Evolutionary conservation across 2,797 vertebrate genomes (phyloP).

Genomic region (Pelodytes ibericus): DNA sequence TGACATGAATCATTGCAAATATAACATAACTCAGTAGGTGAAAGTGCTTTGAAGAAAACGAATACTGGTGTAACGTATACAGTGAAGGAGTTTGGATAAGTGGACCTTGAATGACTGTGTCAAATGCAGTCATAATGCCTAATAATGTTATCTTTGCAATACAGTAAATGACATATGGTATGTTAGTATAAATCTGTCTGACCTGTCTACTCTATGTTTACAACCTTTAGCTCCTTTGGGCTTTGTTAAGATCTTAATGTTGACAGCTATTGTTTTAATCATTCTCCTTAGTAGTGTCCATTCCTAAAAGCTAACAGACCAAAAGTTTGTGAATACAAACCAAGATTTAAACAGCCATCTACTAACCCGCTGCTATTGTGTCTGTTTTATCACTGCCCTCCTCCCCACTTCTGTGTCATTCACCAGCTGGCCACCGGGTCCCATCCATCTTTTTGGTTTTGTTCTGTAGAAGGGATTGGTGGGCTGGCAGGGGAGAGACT

Average conservation of each 20-base stretch:
- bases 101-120: no score
- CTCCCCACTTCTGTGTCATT: slow-evolving; percentile 28
- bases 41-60: no score
- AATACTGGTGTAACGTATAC: no score
- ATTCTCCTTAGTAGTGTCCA: not conserved
- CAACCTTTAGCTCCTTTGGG: not conserved
- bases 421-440: slow-evolving; percentile 42
- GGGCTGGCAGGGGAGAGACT: slow-evolving; percentile 47
- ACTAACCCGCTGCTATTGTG: not conserved
- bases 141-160: no score
- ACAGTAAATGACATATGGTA: no score
- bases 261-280: not conserved
- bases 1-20: no score
- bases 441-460: slow-evolving; percentile 55
- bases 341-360: not conserved
- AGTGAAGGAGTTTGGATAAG: no score
- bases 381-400: slow-evolving; percentile 10
- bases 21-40: no score
- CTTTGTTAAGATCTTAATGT: not conserved
- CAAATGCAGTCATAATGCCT: no score
- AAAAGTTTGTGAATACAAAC: not conserved
- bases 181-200: no score
- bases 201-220: not conserved
- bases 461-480: slow-evolving; percentile 44
- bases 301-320: slow-evolving; percentile 9